A percentile compares a stretch with the other conserved stretches of the same genome.
phyloP scores from a whole-genome alignment of 23 tunicate species.

The Phallusia fumigata region DNA sequence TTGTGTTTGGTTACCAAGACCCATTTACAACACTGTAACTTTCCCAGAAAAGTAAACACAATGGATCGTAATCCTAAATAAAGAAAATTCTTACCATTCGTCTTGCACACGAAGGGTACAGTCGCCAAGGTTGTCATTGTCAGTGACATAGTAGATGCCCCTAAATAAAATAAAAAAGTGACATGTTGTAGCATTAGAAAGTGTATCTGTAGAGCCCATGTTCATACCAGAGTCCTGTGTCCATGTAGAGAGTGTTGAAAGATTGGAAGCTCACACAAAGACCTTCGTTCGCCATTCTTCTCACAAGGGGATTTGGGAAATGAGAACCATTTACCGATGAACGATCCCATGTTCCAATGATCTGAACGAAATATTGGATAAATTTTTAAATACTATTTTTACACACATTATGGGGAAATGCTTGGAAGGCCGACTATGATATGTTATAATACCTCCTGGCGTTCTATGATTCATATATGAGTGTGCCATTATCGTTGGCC shows the following conservation, averaged over 20 bases:
- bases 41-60: neutral
- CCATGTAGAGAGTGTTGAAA: slow-evolving; percentile 89
- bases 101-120: slow-evolving; percentile 75
- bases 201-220: neutral
- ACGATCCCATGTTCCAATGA: slow-evolving; percentile 91
- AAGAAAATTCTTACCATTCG: slow-evolving; percentile 67
- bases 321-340: slow-evolving; percentile 75
- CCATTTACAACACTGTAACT: neutral
- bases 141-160: slow-evolving; percentile 91
- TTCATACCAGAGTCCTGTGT: slow-evolving; percentile 80
- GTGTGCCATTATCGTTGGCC: no score
- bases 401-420: no score
- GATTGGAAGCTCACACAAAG: slow-evolving; percentile 73
- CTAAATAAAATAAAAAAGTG: no score
- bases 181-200: no score
- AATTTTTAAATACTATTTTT: no score
- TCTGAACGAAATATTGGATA: slow-evolving; percentile 22
- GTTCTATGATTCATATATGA: no score
- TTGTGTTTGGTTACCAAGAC: no score
- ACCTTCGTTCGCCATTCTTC: slow-evolving; percentile 72
- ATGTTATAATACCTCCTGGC: no score
- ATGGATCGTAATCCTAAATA: neutral
- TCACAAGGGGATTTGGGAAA: slow-evolving; percentile 90
- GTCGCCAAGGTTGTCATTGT: slow-evolving; percentile 71
- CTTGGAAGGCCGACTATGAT: no score